Base-by-base conservation (phyloP, 2,888 invertebrate genomes). In the Caenorhabditis virilis region DNA sequence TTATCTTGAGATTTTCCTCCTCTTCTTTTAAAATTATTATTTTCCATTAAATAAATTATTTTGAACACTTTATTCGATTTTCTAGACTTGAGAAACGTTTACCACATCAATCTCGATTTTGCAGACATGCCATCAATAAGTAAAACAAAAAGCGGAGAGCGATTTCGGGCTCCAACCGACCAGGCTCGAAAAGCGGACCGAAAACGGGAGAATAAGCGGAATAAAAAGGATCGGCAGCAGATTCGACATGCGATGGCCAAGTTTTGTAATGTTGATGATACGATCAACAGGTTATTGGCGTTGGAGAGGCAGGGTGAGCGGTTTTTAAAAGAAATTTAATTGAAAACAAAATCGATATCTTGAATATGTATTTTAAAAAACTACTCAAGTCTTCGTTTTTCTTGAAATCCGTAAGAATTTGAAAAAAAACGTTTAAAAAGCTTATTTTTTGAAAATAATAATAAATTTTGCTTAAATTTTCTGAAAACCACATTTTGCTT, bases 171-270 rank as follows among this genome's bases (percentile, higher is more conserved):
- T 23, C 73, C 73, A 16, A 69, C 69, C 7, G 73, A 73, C 60
- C 30, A 72, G 64, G 71, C 71, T 41, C 59, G 75, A 18, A 75
- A 75, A 54, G 39, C 33, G 18, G 75, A 75, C 11, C 55, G 75
- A 23, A 57, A 59, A 26, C 51, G 57, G 20, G 75, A 72, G 35
- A 71, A 71, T 42, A 75, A 73, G 58, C 55, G 71, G 30, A 73
- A 75, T 43, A 75, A 73, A 35, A 36, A 50, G 13, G 73, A 75
- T 38, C 42, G 75, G 27, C 65, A 62, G n/a, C 73, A 73, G 41
- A 68, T 73, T 33, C 60, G 73, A 16, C 69, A 69, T 15, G 65
- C 73, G 15, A 73, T 73, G 54, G 73, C 73, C n/a, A 73, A 73
- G 45, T 68, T 42, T 33, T 63, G 54, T 46, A 69, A 73, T 54